Conservation (phyloP, 2,888 invertebrate species). For the Ceramica pisi region DNA sequence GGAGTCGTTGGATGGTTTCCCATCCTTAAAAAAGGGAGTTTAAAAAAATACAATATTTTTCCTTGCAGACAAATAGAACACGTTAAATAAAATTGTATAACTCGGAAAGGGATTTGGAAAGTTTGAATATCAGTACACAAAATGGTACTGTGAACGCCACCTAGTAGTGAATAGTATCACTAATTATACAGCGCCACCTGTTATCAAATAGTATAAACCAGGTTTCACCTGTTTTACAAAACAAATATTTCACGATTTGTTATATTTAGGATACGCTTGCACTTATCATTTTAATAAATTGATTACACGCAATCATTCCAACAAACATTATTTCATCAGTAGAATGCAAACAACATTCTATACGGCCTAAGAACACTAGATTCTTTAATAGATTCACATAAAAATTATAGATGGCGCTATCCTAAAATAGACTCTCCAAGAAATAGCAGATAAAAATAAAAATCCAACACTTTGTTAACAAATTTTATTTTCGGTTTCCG, state of each 20-base stretch:
- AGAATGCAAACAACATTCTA: neutral
- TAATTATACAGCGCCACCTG: slow-evolving; percentile 53
- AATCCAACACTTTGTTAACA: slow-evolving; percentile 7
- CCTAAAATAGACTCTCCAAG: neutral
- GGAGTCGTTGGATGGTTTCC: too few species aligned
- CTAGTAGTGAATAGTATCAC: slow-evolving; percentile 36
- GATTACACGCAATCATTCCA: neutral
- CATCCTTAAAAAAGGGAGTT: too few species aligned
- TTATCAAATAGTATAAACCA: slow-evolving; percentile 16
- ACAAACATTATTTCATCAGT: neutral
- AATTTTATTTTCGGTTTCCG: slow-evolving; percentile 48
- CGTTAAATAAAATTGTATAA: neutral
- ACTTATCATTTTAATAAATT: too few species aligned
- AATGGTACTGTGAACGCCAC: slow-evolving; percentile 6
- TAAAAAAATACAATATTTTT: too few species aligned
- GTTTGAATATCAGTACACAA: too few species aligned
- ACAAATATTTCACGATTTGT: neutral
- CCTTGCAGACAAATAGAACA: neutral
- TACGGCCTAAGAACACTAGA: too few species aligned
- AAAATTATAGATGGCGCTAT: slow-evolving; percentile 54
- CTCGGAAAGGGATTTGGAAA: neutral
- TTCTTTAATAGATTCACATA: neutral
- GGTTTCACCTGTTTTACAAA: neutral
- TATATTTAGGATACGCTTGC: too few species aligned
- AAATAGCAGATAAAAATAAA: slow-evolving; percentile 31